Percentiles rank a stretch among this genome's conserved stretches.
Evolutionary conservation across 2,797 vertebrate genomes (phyloP).

Genomic region (Aplochiton taeniatus): DNA sequence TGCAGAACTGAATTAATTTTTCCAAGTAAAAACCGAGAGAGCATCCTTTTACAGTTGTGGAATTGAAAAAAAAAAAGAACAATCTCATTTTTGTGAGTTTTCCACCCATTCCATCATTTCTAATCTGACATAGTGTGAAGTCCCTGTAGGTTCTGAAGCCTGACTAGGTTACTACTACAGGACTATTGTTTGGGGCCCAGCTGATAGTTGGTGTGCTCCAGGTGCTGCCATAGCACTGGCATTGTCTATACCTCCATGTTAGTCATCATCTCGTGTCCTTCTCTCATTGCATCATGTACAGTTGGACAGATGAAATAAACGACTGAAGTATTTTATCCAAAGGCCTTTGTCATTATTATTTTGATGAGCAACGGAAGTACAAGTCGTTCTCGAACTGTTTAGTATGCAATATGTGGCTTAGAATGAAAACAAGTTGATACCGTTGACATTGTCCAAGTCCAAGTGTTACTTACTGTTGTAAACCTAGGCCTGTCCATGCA

Average conservation of each 20-base stretch:
- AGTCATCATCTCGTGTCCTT: constrained; percentile 67
- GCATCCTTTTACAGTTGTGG: constrained; percentile 67
- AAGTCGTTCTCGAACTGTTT: too few relatives aligned
- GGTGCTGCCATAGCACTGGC: constrained; percentile 73
- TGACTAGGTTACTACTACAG: constrained; percentile 61
- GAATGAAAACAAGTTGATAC: too few relatives aligned
- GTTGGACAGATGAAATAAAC: constrained; percentile 75
- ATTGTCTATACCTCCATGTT: constrained; percentile 67
- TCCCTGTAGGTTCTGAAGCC: constrained; percentile 67
- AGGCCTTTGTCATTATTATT: constrained; percentile 29
- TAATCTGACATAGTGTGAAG: constrained; percentile 59
- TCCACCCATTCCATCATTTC: constrained; percentile 65
- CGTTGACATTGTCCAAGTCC: too few relatives aligned
- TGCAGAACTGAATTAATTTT: constrained; percentile 38
- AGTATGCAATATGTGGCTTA: too few relatives aligned
- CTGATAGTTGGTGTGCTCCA: constrained; percentile 71
- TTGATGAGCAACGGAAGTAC: not conserved
- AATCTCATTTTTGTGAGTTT: constrained; percentile 63
- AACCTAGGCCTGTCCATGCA: too few relatives aligned
- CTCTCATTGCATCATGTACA: constrained; percentile 79
- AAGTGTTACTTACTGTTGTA: too few relatives aligned
- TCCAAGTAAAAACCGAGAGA: constrained; percentile 53
- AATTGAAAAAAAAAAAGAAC: constrained; percentile 34
- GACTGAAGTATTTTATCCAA: constrained; percentile 71
- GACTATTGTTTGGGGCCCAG: constrained; percentile 64